Evolutionary conservation across 2,113 vertebrate genomes (phyloP).

Genomic region (Microcebus tavaratra): DNA sequence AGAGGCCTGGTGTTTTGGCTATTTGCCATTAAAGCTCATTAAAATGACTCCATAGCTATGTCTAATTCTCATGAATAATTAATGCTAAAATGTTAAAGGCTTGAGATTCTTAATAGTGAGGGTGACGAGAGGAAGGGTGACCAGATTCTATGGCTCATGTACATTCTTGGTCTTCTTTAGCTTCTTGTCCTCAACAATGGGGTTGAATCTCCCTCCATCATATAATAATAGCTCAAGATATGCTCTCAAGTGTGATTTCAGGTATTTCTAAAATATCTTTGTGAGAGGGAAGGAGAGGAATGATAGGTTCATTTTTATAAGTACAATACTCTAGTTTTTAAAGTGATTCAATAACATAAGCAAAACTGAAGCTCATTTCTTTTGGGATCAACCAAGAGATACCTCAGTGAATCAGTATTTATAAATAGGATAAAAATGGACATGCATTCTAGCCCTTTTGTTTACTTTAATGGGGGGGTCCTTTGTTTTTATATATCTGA

Average conservation of each 20-base stretch:
- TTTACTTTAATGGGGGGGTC: not conserved
- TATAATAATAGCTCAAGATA: rapidly evolving
- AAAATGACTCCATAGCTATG: slow-evolving; percentile 62
- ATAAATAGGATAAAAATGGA: not conserved
- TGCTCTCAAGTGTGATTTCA: not conserved
- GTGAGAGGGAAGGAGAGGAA: not conserved
- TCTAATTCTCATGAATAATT: slow-evolving; percentile 75
- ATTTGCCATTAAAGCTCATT: slow-evolving; percentile 75
- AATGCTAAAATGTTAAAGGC: slow-evolving; percentile 63
- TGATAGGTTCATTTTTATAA: not conserved
- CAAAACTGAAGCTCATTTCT: not conserved
- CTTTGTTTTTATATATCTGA: not conserved
- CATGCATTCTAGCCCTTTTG: not conserved
- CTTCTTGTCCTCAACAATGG: not conserved
- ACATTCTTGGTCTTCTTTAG: not conserved
- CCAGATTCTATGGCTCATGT: not conserved
- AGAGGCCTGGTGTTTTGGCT: slow-evolving; percentile 72
- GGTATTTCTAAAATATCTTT: not conserved
- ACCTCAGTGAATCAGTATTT: not conserved
- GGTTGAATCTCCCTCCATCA: not conserved
- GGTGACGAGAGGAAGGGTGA: slow-evolving; percentile 43
- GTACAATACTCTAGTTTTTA: not conserved
- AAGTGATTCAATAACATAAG: not conserved
- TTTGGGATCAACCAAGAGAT: not conserved
- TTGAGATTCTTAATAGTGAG: slow-evolving; percentile 55